A percentile compares a stretch with the other conserved stretches of the same genome.
Conservation (phyloP, 1,140 invertebrate genomes). For the Lepidostoma basale region DNA sequence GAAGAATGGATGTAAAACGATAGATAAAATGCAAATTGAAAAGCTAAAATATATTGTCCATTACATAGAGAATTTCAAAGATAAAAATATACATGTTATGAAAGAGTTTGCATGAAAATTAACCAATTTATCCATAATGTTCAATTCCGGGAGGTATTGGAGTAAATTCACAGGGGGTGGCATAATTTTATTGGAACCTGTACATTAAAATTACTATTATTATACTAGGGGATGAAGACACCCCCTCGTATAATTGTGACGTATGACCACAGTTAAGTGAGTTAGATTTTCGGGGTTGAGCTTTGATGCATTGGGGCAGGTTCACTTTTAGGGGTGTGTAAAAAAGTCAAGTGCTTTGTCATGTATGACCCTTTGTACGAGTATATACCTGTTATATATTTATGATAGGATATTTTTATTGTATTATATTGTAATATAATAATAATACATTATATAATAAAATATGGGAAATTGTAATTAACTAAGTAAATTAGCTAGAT, state of each 20-base stretch:
- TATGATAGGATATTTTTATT: too few species aligned
- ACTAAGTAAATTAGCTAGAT: too few species aligned
- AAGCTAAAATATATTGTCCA: background rate
- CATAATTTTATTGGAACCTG: slow-evolving; percentile 39
- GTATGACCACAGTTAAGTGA: slow-evolving; percentile 37
- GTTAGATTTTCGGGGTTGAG: slow-evolving; percentile 24
- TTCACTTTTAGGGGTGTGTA: slow-evolving; percentile 6
- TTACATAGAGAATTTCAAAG: background rate
- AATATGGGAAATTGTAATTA: too few species aligned
- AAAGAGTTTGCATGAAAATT: background rate
- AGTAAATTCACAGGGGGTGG: slow-evolving; percentile 1
- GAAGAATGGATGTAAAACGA: background rate
- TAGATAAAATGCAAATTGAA: background rate
- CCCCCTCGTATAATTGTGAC: slow-evolving; percentile 41
- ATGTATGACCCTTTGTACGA: background rate
- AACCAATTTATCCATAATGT: background rate
- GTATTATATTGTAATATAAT: too few species aligned
- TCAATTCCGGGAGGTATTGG: background rate
- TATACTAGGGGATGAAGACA: slow-evolving; percentile 16
- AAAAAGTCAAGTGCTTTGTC: background rate
- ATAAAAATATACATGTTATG: background rate
- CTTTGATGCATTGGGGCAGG: slow-evolving; percentile 34
- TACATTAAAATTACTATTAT: slow-evolving; percentile 29
- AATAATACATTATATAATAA: too few species aligned
- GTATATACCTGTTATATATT: too few species aligned